phyloP scores from a whole-genome alignment of 2,797 vertebrate species.

The Pseudopleuronectes americanus region DNA sequence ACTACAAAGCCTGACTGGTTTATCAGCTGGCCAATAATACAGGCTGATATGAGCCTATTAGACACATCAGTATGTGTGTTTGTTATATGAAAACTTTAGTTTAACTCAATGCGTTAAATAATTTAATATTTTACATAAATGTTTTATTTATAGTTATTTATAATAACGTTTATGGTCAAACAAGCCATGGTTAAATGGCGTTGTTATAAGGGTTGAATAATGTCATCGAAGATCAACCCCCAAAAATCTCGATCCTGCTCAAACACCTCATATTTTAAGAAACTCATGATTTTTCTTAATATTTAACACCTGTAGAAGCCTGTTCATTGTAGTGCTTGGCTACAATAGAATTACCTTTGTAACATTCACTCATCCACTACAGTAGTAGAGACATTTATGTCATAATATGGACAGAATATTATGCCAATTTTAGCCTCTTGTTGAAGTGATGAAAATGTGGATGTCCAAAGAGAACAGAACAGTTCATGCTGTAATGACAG shows the following conservation, averaged over 20 bases:
- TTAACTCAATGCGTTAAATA: too few relatives aligned
- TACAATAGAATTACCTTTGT: background rate
- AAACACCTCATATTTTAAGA: background rate
- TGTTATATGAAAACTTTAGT: too few relatives aligned
- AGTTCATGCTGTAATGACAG: background rate
- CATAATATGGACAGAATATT: background rate
- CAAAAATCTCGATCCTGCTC: too few relatives aligned
- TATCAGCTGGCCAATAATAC: too few relatives aligned
- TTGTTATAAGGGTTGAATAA: too few relatives aligned
- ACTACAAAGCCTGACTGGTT: background rate
- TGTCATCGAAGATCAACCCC: too few relatives aligned
- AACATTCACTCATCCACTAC: background rate
- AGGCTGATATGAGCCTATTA: too few relatives aligned
- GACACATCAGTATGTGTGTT: too few relatives aligned
- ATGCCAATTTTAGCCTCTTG: background rate
- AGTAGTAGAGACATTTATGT: background rate
- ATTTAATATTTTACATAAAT: too few relatives aligned
- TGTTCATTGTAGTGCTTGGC: background rate
- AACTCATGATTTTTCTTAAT: background rate
- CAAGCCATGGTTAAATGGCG: too few relatives aligned
- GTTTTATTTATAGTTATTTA: too few relatives aligned
- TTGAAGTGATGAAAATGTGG: background rate
- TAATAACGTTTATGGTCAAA: too few relatives aligned
- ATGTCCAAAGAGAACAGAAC: background rate
- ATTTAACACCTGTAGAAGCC: background rate